These are phyloP conservation scores for Aepyceros melampus DNA, from an alignment of 2,113 vertebrate species.

Conservation along the genomic window DNA sequence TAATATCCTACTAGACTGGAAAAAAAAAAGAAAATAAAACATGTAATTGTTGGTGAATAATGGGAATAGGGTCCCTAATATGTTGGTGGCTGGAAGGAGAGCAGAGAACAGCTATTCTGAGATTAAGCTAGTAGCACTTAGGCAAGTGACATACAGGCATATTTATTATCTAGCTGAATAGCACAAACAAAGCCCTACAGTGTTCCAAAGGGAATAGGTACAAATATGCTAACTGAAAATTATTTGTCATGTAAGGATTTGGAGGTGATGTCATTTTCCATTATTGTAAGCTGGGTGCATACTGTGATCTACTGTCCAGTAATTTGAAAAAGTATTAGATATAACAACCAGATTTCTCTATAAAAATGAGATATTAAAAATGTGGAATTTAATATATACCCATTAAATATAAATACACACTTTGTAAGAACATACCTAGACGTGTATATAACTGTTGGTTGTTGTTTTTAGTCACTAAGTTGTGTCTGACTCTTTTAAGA, in stretches of 20 bases:
- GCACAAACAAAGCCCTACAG: background rate
- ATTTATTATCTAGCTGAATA: background rate
- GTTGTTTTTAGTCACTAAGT: background rate
- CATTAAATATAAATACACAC: background rate
- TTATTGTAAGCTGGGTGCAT: background rate
- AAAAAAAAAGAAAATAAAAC: background rate
- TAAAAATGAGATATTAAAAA: background rate
- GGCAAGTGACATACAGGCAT: background rate
- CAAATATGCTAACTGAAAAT: background rate
- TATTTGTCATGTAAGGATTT: background rate
- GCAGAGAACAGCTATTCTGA: background rate
- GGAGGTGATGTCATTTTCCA: background rate
- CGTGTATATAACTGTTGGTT: background rate
- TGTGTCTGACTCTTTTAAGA: background rate
- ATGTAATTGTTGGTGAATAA: background rate
- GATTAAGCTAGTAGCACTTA: background rate
- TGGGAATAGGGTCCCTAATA: background rate
- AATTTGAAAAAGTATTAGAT: background rate
- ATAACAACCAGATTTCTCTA: background rate
- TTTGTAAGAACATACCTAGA: background rate
- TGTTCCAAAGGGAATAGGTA: background rate
- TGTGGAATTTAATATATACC: background rate
- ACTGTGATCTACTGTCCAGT: background rate
- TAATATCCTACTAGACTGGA: background rate
- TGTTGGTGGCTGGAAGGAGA: background rate